Evolutionary conservation across 35 echinoderm and acorn worm species (phyloP).

Genomic region (Chiridota heheva): DNA sequence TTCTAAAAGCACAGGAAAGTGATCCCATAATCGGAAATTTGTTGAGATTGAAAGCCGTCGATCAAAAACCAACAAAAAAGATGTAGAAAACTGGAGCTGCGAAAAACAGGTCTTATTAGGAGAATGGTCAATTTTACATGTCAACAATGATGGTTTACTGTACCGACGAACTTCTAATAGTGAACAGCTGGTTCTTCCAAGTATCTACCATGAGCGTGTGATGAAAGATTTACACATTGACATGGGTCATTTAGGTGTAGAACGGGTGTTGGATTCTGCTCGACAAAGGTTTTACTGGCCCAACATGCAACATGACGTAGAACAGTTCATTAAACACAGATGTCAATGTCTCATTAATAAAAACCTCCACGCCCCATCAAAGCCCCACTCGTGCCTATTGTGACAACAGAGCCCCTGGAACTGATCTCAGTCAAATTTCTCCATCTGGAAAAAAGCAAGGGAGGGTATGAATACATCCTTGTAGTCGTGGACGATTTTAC

Average conservation of each 20-base stretch:
- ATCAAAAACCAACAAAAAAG: too few relatives aligned
- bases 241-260: slow-evolving; percentile 61
- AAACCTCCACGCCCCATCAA: slow-evolving; percentile 13
- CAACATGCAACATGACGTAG: slow-evolving; percentile 30
- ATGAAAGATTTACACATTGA: slow-evolving; percentile 47
- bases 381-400: slow-evolving; percentile 57
- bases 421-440: not conserved
- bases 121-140: slow-evolving; percentile 40
- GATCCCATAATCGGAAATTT: too few relatives aligned
- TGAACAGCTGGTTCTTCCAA: slow-evolving; percentile 51
- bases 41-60: too few relatives aligned
- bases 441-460: not conserved
- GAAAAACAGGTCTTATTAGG: too few relatives aligned
- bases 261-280: slow-evolving; percentile 18
- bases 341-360: slow-evolving; percentile 55
- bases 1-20: too few relatives aligned
- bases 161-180: slow-evolving; percentile 15
- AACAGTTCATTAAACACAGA: slow-evolving; percentile 25
- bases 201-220: not conserved
- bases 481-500: slow-evolving; percentile 65
- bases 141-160: slow-evolving; percentile 52
- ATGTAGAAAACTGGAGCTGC: too few relatives aligned
- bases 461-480: slow-evolving; percentile 62
- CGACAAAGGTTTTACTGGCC: slow-evolving; percentile 64
- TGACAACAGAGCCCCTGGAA: slow-evolving; percentile 36